Conservation (phyloP, 2,113 vertebrate genomes). For the Neodon shergylaensis region DNA sequence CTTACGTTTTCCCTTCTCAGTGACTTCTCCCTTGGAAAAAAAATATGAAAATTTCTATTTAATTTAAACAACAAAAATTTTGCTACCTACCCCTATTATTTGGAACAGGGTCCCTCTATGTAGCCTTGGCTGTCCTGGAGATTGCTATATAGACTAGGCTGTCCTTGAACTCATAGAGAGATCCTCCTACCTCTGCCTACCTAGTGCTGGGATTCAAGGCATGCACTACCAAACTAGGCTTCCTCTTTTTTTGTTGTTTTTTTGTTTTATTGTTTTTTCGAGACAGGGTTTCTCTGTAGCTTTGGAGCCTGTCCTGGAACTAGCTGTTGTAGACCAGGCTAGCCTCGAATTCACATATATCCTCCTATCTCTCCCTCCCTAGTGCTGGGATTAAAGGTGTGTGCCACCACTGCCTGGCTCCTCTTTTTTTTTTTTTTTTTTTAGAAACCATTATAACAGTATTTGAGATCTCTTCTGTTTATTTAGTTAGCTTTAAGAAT, state of each 20-base stretch:
- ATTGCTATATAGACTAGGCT: neutral
- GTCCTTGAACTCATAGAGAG: neutral
- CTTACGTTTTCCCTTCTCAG: slow-evolving; percentile 34
- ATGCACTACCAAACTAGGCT: too few relatives aligned
- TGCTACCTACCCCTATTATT: neutral
- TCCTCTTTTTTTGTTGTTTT: too few relatives aligned
- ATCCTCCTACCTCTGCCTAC: neutral
- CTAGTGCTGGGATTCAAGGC: neutral
- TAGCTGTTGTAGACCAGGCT: neutral
- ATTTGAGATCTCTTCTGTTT: slow-evolving; percentile 27
- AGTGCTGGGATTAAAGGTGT: neutral
- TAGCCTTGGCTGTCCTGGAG: neutral
- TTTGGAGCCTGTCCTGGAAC: neutral
- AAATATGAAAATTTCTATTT: neutral
- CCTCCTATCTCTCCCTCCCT: neutral
- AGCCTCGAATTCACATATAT: neutral
- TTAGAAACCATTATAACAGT: slow-evolving; percentile 41
- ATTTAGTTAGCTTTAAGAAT: slow-evolving; percentile 30
- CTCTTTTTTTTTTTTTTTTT: slow-evolving; percentile 34
- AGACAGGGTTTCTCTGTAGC: neutral
- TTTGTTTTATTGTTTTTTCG: neutral
- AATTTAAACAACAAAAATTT: neutral
- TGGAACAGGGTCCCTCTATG: too few relatives aligned
- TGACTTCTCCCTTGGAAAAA: slow-evolving; percentile 31
- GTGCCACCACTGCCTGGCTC: neutral